These are phyloP conservation scores for Xestia c-nigrum DNA, from an alignment of 2,888 invertebrate genomes.

Conservation along the genomic window DNA sequence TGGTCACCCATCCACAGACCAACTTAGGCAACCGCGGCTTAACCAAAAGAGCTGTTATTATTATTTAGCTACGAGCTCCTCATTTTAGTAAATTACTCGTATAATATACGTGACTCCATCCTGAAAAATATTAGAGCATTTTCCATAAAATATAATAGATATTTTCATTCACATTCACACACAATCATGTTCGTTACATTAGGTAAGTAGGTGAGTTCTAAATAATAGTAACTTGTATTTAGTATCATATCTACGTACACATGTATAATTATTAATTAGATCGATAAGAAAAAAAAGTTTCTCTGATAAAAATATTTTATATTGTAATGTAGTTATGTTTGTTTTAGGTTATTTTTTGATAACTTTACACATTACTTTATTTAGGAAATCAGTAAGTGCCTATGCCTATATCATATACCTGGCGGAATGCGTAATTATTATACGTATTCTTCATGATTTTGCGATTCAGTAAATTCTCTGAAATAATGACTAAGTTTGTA, in stretches of 20 bases:
- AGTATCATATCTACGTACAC: not conserved
- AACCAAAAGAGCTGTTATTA: too few relatives aligned
- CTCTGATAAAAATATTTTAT: constrained; percentile 37
- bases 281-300: constrained; percentile 16
- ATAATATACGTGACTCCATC: not conserved
- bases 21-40: too few relatives aligned
- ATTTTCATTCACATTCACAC: not conserved
- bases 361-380: constrained; percentile 9
- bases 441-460: constrained; percentile 6
- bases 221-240: not conserved
- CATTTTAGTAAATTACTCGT: too few relatives aligned
- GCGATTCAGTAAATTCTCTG: constrained; percentile 38
- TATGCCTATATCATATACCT: not conserved
- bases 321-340: not conserved
- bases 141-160: not conserved
- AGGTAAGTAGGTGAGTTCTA: not conserved
- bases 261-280: constrained; percentile 7
- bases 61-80: too few relatives aligned
- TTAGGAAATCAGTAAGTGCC: not conserved
- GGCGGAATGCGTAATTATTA: not conserved
- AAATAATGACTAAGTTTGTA: constrained; percentile 44
- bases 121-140: not conserved
- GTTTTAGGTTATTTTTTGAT: constrained; percentile 3
- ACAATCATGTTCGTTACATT: not conserved
- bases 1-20: too few relatives aligned